phyloP scores from a whole-genome alignment of 2,888 invertebrate genomes.

The Hypsopygia costalis region DNA sequence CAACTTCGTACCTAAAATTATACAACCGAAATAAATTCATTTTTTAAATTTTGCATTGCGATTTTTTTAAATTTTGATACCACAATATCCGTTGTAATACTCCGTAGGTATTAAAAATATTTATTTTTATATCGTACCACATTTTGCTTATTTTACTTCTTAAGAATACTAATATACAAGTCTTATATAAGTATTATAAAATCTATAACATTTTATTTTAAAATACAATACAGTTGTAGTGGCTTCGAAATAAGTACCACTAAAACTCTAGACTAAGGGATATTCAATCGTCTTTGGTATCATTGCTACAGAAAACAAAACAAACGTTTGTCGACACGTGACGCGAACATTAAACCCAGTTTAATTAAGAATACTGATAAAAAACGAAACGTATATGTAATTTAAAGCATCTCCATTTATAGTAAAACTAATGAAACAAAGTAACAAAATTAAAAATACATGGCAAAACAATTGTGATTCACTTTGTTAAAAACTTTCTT shows the following conservation, averaged over 20 bases:
- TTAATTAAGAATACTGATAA: conserved; percentile 63
- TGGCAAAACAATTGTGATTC: conserved; percentile 49
- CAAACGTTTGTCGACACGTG: conserved; percentile 42
- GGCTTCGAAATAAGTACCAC: conserved; percentile 35
- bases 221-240: conserved; percentile 55
- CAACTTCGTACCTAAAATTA: neutral
- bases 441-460: conserved; percentile 55
- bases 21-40: neutral
- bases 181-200: conserved; percentile 62
- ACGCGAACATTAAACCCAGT: conserved; percentile 45
- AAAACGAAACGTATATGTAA: conserved; percentile 60
- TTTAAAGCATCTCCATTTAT: conserved; percentile 63
- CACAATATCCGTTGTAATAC: conserved; percentile 47
- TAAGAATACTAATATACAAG: conserved; percentile 70
- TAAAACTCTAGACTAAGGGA: conserved; percentile 61
- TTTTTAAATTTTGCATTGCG: no score
- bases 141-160: conserved; percentile 40
- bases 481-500: conserved; percentile 13
- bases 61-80: conserved; percentile 11
- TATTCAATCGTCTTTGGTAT: conserved; percentile 80
- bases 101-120: conserved; percentile 72
- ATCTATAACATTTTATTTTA: conserved; percentile 60
- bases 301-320: conserved; percentile 68
- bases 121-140: conserved; percentile 51
- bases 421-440: conserved; percentile 65